phyloP scores from a whole-genome alignment of 2,888 invertebrate species.

The Drosophila parthenogenetica region DNA sequence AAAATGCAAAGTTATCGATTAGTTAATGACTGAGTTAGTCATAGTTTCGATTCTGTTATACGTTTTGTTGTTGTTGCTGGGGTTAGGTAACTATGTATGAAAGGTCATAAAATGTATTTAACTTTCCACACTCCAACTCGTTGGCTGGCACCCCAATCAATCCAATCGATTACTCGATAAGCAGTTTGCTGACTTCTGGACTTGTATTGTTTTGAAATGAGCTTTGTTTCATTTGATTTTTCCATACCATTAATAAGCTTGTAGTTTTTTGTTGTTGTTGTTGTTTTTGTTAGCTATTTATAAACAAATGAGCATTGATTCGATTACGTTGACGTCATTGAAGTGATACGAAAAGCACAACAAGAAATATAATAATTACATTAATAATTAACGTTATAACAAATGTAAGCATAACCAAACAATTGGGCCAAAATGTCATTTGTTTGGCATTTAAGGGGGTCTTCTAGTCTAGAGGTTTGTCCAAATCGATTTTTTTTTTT shows the following conservation, averaged over 20 bases:
- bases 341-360: conserved; percentile 20
- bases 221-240: conserved; percentile 2
- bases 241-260: conserved; percentile 14
- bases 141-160: neutral
- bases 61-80: neutral
- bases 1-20: neutral
- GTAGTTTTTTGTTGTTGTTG: neutral
- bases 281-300: conserved; percentile 19
- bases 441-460: conserved; percentile 18
- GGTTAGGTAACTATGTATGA: neutral
- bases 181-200: neutral
- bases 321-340: conserved; percentile 45
- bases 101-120: conserved; percentile 1
- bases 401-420: conserved; percentile 19
- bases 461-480: too few species aligned
- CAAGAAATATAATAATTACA: neutral
- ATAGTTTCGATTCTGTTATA: neutral
- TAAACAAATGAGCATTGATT: conserved; percentile 34
- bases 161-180: conserved; percentile 31
- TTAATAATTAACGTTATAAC: conserved; percentile 4
- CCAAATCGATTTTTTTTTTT: too few species aligned
- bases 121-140: neutral
- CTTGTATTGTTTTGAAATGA: conserved; percentile 5
- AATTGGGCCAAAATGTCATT: conserved; percentile 21
- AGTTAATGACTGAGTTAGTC: neutral